phyloP scores from a whole-genome alignment of 2,797 vertebrate genomes.

The Lophura swinhoii region DNA sequence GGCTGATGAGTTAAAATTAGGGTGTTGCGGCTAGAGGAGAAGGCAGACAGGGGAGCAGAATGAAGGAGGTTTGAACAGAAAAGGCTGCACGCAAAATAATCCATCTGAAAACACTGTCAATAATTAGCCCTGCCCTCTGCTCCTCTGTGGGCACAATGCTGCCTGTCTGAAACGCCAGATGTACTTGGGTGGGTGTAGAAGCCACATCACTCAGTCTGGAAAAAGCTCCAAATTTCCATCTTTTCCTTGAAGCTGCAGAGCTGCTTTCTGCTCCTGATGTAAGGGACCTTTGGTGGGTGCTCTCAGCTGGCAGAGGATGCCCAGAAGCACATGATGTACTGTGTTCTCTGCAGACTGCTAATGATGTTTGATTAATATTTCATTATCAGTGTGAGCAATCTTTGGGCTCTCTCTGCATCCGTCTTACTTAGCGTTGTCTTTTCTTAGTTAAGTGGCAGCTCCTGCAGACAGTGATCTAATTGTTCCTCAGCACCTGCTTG shows the following conservation, averaged over 20 bases:
- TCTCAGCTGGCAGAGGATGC: conserved; percentile 9
- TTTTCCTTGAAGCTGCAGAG: background rate
- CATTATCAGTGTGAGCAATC: conserved; percentile 36
- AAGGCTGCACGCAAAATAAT: background rate
- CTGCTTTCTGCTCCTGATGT: conserved; percentile 5
- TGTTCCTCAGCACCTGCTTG: conserved; percentile 40
- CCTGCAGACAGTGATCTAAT: conserved; percentile 36
- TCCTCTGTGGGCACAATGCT: background rate
- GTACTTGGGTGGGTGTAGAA: background rate
- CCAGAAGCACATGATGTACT: conserved; percentile 44
- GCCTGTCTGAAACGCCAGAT: background rate
- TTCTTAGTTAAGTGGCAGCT: conserved; percentile 41
- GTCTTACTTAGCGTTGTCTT: conserved; percentile 40
- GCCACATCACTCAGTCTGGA: background rate
- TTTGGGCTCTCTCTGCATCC: conserved; percentile 33
- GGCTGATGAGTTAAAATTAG: background rate
- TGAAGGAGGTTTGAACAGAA: background rate
- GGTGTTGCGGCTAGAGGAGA: background rate
- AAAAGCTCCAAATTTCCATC: background rate
- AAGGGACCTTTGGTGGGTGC: background rate
- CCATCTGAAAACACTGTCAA: background rate
- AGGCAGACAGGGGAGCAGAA: background rate
- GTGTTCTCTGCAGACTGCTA: conserved; percentile 46
- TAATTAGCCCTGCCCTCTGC: background rate
- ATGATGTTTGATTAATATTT: conserved; percentile 66